phyloP scores from a whole-genome alignment of 2,113 vertebrate genomes.

The Centropus unirufus region DNA sequence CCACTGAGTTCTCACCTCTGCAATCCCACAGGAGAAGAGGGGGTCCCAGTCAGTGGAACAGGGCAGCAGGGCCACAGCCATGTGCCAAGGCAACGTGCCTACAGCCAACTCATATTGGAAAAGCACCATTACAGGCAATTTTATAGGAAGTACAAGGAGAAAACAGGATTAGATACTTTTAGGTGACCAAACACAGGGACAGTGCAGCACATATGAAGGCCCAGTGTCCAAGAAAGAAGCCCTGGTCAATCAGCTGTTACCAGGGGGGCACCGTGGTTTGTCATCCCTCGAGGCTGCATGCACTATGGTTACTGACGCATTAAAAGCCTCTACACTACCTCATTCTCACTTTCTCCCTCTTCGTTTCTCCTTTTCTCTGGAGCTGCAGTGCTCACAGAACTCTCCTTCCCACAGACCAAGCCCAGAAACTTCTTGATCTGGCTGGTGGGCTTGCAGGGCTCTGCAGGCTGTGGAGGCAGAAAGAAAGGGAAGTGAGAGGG shows the following conservation, averaged over 20 bases:
- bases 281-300: not conserved
- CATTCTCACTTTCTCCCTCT: constrained; percentile 74
- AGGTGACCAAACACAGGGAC: not conserved
- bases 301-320: fast-evolving
- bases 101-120: not conserved
- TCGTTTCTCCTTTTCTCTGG: constrained; percentile 64
- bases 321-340: constrained; percentile 37
- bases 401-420: constrained; percentile 69
- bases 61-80: not conserved
- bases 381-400: constrained; percentile 36
- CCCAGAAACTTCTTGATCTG: constrained; percentile 41
- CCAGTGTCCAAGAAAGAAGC: not conserved
- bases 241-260: fast-evolving
- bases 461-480: not conserved
- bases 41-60: fast-evolving
- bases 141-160: not conserved
- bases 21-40: not conserved
- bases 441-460: not conserved
- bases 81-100: not conserved
- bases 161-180: not conserved
- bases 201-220: not conserved
- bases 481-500: not conserved
- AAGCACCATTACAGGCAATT: fast-evolving
- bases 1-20: not conserved
- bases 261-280: not conserved